These are phyloP conservation scores for Drosophila truncata DNA, from an alignment of 1,140 invertebrate genomes.

Conservation along the genomic window DNA sequence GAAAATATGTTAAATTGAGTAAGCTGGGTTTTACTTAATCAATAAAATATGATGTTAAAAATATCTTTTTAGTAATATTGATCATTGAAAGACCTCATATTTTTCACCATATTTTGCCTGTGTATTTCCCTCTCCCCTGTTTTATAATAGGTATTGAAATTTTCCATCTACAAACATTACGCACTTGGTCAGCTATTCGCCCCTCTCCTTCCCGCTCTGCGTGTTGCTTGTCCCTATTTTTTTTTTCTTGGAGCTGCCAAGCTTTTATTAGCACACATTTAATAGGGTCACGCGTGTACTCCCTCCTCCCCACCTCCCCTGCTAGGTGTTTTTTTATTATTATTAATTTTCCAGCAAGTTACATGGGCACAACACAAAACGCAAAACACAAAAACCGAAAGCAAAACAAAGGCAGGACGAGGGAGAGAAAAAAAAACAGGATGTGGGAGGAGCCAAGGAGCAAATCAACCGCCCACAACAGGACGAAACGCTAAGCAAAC, in stretches of 20 bases:
- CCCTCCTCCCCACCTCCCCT: not conserved
- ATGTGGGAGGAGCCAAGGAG: slow-evolving; percentile 31
- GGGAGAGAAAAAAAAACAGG: slow-evolving; percentile 31
- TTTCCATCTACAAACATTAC: slow-evolving; percentile 54
- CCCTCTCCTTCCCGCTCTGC: not conserved
- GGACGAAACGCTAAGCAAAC: slow-evolving; percentile 45
- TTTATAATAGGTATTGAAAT: slow-evolving; percentile 36
- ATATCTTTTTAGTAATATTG: too few species aligned
- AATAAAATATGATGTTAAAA: not conserved
- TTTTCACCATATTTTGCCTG: not conserved
- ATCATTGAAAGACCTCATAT: too few species aligned
- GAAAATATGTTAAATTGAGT: not conserved
- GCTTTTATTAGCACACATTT: slow-evolving; percentile 84
- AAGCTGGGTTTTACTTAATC: too few species aligned
- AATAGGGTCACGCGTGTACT: slow-evolving; percentile 81
- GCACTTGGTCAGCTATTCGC: slow-evolving; percentile 56
- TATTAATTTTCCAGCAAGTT: slow-evolving; percentile 83
- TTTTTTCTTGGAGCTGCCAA: slow-evolving; percentile 44
- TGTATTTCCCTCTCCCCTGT: not conserved
- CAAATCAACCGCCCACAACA: slow-evolving; percentile 44
- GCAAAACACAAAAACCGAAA: slow-evolving; percentile 49
- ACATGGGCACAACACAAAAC: slow-evolving; percentile 70
- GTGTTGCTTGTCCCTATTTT: slow-evolving; percentile 7
- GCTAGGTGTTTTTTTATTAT: slow-evolving; percentile 80
- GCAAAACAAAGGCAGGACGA: slow-evolving; percentile 67